A percentile compares a stretch with the other conserved stretches of the same genome.
Conservation (phyloP, 1,140 invertebrate genomes). For the Psilanteris sp. region DNA sequence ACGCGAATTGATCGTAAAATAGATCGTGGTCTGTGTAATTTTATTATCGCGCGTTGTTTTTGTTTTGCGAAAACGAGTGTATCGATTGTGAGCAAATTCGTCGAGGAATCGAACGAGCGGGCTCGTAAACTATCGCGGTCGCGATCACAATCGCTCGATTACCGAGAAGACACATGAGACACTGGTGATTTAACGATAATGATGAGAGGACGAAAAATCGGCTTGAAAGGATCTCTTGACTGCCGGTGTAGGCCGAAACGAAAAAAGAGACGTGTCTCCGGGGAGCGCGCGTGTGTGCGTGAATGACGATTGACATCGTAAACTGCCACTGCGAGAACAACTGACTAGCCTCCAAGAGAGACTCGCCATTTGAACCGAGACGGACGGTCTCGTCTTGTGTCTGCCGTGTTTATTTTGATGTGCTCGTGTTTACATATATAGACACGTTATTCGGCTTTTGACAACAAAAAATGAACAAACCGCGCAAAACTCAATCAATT, state of each 20-base stretch:
- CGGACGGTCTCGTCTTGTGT: conserved; percentile 13
- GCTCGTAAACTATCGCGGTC: conserved; percentile 21
- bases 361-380: conserved; percentile 33
- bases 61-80: conserved; percentile 22
- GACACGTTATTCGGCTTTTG: conserved; percentile 13
- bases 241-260: conserved; percentile 18
- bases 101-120: conserved; percentile 6
- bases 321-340: conserved; percentile 55
- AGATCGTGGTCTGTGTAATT: conserved; percentile 1
- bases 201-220: conserved; percentile 44
- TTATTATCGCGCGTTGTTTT: conserved; percentile 2
- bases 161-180: conserved; percentile 52
- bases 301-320: conserved; percentile 57
- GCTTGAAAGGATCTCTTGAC: conserved; percentile 22
- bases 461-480: too few species aligned
- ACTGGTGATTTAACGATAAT: conserved; percentile 44
- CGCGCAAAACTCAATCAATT: too few species aligned
- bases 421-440: conserved; percentile 33
- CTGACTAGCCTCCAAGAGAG: conserved; percentile 30
- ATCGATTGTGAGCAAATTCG: conserved; percentile 49
- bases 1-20: background rate
- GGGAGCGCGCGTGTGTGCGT: too few species aligned
- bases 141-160: conserved; percentile 45
- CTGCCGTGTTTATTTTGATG: conserved; percentile 48
- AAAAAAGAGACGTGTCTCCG: conserved; percentile 22